Percentiles rank a stretch among this genome's conserved stretches.
These are phyloP conservation scores for Drosophila colorata DNA, from an alignment of 2,888 invertebrate species.

Conservation along the genomic window DNA sequence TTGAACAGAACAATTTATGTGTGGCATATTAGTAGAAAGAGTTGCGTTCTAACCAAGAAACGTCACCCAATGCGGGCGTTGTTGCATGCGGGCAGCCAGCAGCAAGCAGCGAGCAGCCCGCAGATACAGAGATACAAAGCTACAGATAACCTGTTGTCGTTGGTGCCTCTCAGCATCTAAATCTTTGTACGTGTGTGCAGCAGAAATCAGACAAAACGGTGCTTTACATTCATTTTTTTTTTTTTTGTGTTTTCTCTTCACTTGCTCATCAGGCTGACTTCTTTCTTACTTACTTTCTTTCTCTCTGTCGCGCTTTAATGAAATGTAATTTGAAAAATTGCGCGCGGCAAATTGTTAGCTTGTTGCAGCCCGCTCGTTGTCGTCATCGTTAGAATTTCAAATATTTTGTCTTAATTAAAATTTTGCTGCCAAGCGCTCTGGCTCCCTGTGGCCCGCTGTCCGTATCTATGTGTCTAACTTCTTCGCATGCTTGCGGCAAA, in stretches of 20 bases:
- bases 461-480: conserved; percentile 10
- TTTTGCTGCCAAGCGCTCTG: conserved; percentile 42
- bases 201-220: conserved; percentile 72
- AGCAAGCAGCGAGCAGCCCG: conserved; percentile 22
- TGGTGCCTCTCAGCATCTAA: conserved; percentile 32
- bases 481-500: conserved; percentile 32
- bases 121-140: conserved; percentile 48
- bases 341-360: conserved; percentile 70
- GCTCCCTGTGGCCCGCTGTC: not conserved
- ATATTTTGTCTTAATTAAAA: conserved; percentile 79
- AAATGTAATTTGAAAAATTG: conserved; percentile 79
- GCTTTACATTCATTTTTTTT: conserved; percentile 66
- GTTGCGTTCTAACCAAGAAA: conserved; percentile 34
- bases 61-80: conserved; percentile 62
- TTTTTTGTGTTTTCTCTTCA: conserved; percentile 21
- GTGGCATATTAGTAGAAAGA: conserved; percentile 66
- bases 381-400: conserved; percentile 66
- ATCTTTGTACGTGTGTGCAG: conserved; percentile 15
- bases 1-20: conserved; percentile 66
- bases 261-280: conserved; percentile 26
- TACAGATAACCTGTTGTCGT: conserved; percentile 67
- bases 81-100: conserved; percentile 60
- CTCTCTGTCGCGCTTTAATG: conserved; percentile 57
- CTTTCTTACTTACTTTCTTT: conserved; percentile 29
- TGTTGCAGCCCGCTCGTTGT: conserved; percentile 47